These are phyloP conservation scores for Brachymystax lenok DNA, from an alignment of 2,797 vertebrate species.

Conservation along the genomic window DNA sequence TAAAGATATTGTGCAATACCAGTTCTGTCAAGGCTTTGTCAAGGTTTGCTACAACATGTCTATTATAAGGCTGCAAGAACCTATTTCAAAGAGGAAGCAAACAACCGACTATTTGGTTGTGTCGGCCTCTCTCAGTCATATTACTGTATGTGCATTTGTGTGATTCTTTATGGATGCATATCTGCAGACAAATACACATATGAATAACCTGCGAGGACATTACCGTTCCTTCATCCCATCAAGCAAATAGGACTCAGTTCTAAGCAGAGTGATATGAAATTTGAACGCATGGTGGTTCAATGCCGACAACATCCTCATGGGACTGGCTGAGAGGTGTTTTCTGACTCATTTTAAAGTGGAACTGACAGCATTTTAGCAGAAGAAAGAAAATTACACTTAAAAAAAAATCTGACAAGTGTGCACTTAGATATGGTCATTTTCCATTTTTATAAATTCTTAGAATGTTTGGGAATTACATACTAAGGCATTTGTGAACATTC, in stretches of 20 bases:
- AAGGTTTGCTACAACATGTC: too few relatives aligned
- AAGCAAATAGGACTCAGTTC: constrained; percentile 57
- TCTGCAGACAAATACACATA: neutral
- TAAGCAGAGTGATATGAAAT: constrained; percentile 58
- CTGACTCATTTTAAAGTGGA: constrained; percentile 42
- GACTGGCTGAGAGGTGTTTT: constrained; percentile 50
- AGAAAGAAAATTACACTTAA: too few relatives aligned
- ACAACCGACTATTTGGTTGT: neutral
- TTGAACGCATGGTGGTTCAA: neutral
- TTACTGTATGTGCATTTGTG: constrained; percentile 3
- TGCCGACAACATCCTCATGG: constrained; percentile 36
- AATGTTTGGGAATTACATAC: too few relatives aligned
- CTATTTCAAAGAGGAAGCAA: too few relatives aligned
- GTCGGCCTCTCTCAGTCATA: neutral
- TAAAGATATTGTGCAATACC: neutral
- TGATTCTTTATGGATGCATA: neutral
- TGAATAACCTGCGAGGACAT: constrained; percentile 32
- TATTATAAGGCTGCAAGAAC: too few relatives aligned
- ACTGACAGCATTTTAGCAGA: too few relatives aligned
- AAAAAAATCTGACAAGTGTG: too few relatives aligned
- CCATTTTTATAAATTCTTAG: too few relatives aligned
- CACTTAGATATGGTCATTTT: too few relatives aligned
- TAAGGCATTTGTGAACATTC: too few relatives aligned
- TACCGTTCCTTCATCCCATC: constrained; percentile 44
- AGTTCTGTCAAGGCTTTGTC: too few relatives aligned